Evolutionary conservation across 2,797 vertebrate genomes (phyloP), one percentile per base, ranked within the genome.

Genomic region (Hirundo rustica): DNA sequence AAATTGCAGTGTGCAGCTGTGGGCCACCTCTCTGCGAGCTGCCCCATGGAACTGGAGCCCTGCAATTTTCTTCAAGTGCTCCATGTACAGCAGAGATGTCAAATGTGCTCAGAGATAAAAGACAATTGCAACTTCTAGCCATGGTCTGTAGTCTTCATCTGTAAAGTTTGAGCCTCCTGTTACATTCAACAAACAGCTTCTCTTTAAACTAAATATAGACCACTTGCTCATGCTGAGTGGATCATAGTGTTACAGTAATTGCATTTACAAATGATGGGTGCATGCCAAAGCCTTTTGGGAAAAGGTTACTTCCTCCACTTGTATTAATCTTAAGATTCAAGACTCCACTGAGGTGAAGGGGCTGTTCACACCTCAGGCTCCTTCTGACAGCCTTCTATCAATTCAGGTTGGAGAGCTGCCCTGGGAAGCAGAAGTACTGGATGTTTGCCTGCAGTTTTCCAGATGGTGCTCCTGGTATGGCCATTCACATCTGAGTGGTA

Each of bases 201-300:
- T 85, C 53, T 87, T 87, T 89, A 88, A 72, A 86, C 62, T 86
- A 88, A 91, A 88, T 89, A 84, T 32, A 95, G 75, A 72, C n/a
- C 62, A 72, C 51, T 93, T 89, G 23, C 85, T 93, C 54, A 88
- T 93, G 42, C 73, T 0, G 1, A 74, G 75, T 15, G 50, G 65
- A 71, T 26, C 30, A 12, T 1, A 42, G 58, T 2, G 17, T 91
- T 85, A 72, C 66, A 60, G 58, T 72, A 88, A 85, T 53, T 94
- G 54, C 91, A 72, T 84, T 88, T 72, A 92, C 65, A 81, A 92
- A 89, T 16, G 23, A 72, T 58, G 58, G 73, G 66, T 86, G 40
- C 0, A 1, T 48, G 61, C 53, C 58, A 67, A 80, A 74, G 47
- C 27, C 70, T 78, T 92, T 80, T 61, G 95, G 87, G 76, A 73